Base-by-base conservation (phyloP, 2,888 invertebrate genomes). In the Cryptus viduatorius region DNA sequence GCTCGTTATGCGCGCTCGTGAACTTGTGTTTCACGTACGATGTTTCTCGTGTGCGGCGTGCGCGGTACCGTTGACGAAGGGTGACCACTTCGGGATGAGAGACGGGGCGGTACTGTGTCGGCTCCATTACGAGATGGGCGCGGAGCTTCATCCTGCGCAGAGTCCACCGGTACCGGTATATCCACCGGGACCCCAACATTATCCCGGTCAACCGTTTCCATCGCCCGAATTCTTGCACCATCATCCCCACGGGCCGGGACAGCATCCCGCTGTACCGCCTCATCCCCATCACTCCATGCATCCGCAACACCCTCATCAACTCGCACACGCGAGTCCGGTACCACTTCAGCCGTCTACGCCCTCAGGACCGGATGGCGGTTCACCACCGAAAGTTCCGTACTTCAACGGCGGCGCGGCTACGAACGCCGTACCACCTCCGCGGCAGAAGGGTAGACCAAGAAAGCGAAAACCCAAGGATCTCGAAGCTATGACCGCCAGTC, bases 31-130 rank as follows among this genome's bases (percentile, higher is more conserved):
- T 95, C 99, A 99, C 95, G 97, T 98, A 84, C 97, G 97, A 92
- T 99, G 99, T 94, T 99, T 99, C 95, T 97, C 97, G 67, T 99
- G 99, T 94, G 97, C 97, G 61, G 96, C 97, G 72, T 99, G 99
- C 95, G 96, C 96, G 93, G 95, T 97, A 50, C 96, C 97, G 4
- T 95, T 99, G 83, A 97, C 97, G 82, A 98, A 98, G 93, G 99
- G 99, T 59, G 99, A 99, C 93, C 98, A 98, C 90, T 99, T 98
- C 94, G 98, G 98, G 88, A 97, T 98, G 95, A 95, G 98, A 89
- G 97, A 98, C 89, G 96, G 97, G 79, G 96, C 97, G 88, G 97
- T 98, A 69, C 97, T 98, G 93, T 98, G 98, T 95, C 96, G 98
- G 95, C 93, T 95, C 83, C 96, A 96, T 92, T 96, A 96, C 93